phyloP scores from a whole-genome alignment of 2,888 invertebrate species.

The Campoplex capitator region DNA sequence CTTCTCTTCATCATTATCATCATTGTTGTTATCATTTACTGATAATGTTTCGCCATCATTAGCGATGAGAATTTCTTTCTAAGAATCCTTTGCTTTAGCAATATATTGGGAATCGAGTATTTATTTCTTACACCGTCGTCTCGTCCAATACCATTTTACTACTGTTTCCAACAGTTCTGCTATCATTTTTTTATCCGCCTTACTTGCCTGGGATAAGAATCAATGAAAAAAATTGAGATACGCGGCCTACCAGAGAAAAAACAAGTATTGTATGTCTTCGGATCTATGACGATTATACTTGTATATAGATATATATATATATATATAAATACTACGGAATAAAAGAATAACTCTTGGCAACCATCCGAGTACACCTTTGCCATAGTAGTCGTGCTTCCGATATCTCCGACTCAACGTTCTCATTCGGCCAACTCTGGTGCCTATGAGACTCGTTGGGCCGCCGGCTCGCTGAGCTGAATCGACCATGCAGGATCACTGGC shows the following conservation, averaged over 20 bases:
- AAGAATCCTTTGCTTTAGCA: not conserved
- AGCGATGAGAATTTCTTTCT: not conserved
- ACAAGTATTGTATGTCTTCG: constrained; percentile 35
- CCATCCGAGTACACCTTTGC: constrained; percentile 40
- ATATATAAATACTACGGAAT: not conserved
- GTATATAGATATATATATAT: not conserved
- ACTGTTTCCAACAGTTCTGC: not conserved
- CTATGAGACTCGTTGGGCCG: constrained; percentile 26
- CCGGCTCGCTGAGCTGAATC: constrained; percentile 36
- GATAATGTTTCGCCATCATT: not conserved
- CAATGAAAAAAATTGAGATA: constrained; percentile 4
- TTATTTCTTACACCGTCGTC: not conserved
- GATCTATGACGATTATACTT: constrained; percentile 6
- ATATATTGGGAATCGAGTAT: not conserved
- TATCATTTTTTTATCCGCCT: not conserved
- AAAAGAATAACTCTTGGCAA: constrained; percentile 56
- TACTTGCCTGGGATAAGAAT: constrained; percentile 20
- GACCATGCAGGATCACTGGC: constrained; percentile 45
- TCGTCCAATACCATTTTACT: not conserved
- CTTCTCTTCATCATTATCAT: not conserved
- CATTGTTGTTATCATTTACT: not conserved
- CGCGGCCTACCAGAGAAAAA: not conserved
- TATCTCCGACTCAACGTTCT: constrained; percentile 30
- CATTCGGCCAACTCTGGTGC: constrained; percentile 26
- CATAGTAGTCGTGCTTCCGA: constrained; percentile 45